Evolutionary conservation across 1,140 invertebrate species (phyloP).

Genomic region (Brachionus manjavacas): DNA sequence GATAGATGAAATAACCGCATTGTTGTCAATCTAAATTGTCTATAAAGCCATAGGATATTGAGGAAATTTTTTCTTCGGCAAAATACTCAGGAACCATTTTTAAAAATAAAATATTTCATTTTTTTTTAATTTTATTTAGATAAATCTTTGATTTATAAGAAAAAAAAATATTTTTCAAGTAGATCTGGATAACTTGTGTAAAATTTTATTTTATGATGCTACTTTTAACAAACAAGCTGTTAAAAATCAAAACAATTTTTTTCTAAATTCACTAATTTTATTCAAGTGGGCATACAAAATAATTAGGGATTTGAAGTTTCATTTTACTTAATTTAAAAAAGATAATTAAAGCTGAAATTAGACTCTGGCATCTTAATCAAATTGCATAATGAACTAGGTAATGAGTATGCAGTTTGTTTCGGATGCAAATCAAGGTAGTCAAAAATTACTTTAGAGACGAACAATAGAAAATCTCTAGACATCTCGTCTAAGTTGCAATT

Average conservation of each 20-base stretch:
- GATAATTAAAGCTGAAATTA: slow-evolving; percentile 16
- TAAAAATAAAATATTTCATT: not conserved
- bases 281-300: not conserved
- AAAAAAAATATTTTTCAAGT: too few relatives aligned
- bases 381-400: not conserved
- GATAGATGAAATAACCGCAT: not conserved
- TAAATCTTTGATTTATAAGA: not conserved
- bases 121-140: not conserved
- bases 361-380: not conserved
- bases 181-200: too few relatives aligned
- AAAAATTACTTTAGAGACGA: not conserved
- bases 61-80: not conserved
- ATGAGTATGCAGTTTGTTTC: not conserved
- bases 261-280: not conserved
- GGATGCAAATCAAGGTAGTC: not conserved
- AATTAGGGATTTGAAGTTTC: not conserved
- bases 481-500: not conserved
- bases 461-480: not conserved
- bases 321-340: not conserved
- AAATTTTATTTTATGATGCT: too few relatives aligned
- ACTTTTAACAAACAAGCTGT: too few relatives aligned
- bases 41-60: not conserved
- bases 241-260: too few relatives aligned
- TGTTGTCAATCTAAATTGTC: not conserved
- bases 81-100: not conserved